Base-by-base conservation (phyloP, 2,113 vertebrate species). In the Spheniscus mendiculus region DNA sequence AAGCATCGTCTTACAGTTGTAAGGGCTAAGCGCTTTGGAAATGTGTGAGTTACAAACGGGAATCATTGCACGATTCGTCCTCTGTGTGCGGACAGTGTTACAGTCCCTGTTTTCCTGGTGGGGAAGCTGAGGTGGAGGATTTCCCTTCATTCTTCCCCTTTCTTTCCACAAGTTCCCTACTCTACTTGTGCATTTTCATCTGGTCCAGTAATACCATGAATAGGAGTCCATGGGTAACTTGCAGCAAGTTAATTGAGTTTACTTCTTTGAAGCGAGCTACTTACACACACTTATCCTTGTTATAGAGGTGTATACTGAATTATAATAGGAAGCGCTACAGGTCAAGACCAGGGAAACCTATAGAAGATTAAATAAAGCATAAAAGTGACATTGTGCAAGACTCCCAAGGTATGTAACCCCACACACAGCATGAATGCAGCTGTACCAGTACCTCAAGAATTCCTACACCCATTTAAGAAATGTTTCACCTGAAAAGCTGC, bases 121-220 rank as follows among this genome's bases (percentile, higher is more conserved):
- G 18, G 29, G 50, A 29, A 66, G 59, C 42, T 16, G 50, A 34
- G 27, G 36, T 32, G 56, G 47, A 49, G 58, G 5, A 44, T 83
- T 88, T 72, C 29, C 42, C 23, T 74, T 89, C 12, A 0, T 66
- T 71, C 32, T 74, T 53, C 27, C 50, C 34, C 4, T 73, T n/a
- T 12, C 30, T 77, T 81, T 25, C 62, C 20, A 9, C 36, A 69
- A 13, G 30, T 79, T 82, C n/a, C 26, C 42, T 47, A 5, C 11
- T 23, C 38, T 59, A 2, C 18, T 26, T 26, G 1, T 2, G 22
- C 0, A 0, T 32, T 87, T 25, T 49, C 17, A 1, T 40, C 56
- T 22, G 7, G 4, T 27, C 32, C 59, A 53, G 16, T 36, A 69
- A 10, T 8, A 14, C 9, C 81, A n/a, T 1, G 0, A 7, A 9